These are phyloP conservation scores for Geothlypis trichas DNA, from an alignment of 2,113 vertebrate species.

Conservation along the genomic window DNA sequence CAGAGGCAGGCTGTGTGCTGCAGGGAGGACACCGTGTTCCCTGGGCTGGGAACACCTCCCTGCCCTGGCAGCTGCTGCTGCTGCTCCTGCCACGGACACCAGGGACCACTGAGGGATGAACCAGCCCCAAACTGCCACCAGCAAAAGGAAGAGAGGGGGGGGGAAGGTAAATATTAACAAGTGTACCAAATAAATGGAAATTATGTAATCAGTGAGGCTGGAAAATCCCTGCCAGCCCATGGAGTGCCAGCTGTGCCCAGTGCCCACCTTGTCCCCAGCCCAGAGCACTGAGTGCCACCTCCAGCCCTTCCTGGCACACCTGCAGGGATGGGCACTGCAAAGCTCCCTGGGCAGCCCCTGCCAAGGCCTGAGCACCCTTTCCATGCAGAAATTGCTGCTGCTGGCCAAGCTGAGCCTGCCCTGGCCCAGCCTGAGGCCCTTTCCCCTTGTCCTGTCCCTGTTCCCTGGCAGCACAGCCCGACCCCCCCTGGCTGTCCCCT, in stretches of 20 bases:
- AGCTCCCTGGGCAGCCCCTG: not conserved
- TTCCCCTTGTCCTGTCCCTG: not conserved
- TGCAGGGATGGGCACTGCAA: not conserved
- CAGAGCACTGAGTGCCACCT: not conserved
- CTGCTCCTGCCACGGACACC: not conserved
- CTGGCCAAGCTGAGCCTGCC: not conserved
- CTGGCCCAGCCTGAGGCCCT: not conserved
- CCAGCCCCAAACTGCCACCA: not conserved
- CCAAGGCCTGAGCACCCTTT: not conserved
- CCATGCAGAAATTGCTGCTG: not conserved
- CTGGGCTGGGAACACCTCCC: not conserved
- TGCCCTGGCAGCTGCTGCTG: not conserved
- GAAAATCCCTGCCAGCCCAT: not conserved
- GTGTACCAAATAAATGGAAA: not conserved
- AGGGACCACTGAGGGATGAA: not conserved
- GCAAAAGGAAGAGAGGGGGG: not conserved
- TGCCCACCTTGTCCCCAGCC: not conserved
- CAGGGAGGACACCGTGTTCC: not conserved
- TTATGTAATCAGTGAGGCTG: fast-evolving
- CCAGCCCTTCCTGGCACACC: not conserved
- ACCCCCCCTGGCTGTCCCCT: too few species aligned
- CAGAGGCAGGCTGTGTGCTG: not conserved
- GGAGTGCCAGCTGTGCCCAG: not conserved
- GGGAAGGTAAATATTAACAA: not conserved
- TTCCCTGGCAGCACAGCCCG: too few species aligned